Base-by-base conservation (phyloP, 2,113 vertebrate species). In the Hepsetus odoe region DNA sequence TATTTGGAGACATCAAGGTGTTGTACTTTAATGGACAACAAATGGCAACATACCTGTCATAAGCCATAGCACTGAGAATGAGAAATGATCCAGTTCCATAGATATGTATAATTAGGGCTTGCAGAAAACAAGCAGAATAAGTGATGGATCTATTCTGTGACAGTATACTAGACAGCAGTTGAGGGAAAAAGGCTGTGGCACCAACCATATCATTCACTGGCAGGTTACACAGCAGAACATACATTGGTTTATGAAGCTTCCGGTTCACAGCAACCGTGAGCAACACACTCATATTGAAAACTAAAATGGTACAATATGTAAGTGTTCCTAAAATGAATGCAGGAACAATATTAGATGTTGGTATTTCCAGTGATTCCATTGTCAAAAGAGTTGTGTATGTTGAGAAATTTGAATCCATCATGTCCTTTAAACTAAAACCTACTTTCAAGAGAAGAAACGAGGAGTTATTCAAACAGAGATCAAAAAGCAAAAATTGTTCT, bases 1-100 rank as follows among this genome's bases (percentile, higher is more conserved):
- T 83, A 1, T 33, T 8, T 42, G 76, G 32, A 53, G 4, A 85
- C 88, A 90, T 89, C 33, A 89, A 82, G 1, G 74, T 10, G 26
- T 87, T 87, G 61, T 90, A 91, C 42, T 81, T 87, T 64, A 91
- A 66, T 58, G 89, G 89, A 55, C 11, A 76, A 71, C 90, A 91
- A n/a, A n/a, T n/a, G n/a, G n/a, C n/a, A n/a, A n/a, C n/a, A n/a
- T n/a, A n/a, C n/a, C n/a, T n/a, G n/a, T 92, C 89, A 26, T 86
- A 91, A 11, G 89, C 87, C 90, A 90, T 91, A 12, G 76, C 83
- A 33, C 61, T 88, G 80, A 92, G 61, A 58, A 85, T 84, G 20
- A 89, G 6, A 28, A 89, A 0, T 66, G 89, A 88, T 4, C 67
- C 88, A 16, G 72, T 30, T 12, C 87, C 88, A 1, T 88, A 91